Percentiles rank a stretch among this genome's conserved stretches.
Conservation (phyloP, 2,113 vertebrate species). For the Odontophorus gujanensis region DNA sequence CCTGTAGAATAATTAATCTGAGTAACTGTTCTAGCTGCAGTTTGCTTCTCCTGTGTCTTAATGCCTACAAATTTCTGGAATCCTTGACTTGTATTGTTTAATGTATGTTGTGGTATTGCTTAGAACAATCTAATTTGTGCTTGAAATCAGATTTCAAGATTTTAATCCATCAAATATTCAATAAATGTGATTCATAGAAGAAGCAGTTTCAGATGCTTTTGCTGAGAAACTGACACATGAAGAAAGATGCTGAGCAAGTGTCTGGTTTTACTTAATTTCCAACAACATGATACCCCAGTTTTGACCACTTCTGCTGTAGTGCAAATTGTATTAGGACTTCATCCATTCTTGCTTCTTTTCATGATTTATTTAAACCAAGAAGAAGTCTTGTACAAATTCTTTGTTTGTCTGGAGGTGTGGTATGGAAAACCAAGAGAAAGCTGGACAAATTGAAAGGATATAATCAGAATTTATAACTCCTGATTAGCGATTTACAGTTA, state of each 20-base stretch:
- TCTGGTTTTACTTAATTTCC: conserved; percentile 9
- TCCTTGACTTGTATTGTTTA: background rate
- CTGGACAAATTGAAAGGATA: background rate
- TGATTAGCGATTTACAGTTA: background rate
- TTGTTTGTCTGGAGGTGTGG: background rate
- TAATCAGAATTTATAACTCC: background rate
- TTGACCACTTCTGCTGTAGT: background rate
- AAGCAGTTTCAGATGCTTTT: conserved; percentile 7
- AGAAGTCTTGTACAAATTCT: background rate
- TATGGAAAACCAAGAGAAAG: background rate
- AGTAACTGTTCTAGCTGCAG: background rate
- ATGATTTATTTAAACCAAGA: background rate
- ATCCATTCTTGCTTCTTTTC: background rate
- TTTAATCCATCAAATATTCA: conserved; percentile 26
- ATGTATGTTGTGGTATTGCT: background rate
- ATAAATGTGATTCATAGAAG: background rate
- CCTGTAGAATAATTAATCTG: conserved; percentile 40
- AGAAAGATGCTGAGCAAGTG: background rate
- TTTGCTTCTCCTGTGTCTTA: conserved; percentile 12
- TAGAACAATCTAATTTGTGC: background rate
- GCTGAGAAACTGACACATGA: background rate
- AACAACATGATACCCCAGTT: background rate
- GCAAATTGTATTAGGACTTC: background rate
- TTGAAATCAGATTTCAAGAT: conserved; percentile 24
- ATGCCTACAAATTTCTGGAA: conserved; percentile 8